phyloP scores from a whole-genome alignment of 2,113 vertebrate species.

The Myiozetetes cayanensis region DNA sequence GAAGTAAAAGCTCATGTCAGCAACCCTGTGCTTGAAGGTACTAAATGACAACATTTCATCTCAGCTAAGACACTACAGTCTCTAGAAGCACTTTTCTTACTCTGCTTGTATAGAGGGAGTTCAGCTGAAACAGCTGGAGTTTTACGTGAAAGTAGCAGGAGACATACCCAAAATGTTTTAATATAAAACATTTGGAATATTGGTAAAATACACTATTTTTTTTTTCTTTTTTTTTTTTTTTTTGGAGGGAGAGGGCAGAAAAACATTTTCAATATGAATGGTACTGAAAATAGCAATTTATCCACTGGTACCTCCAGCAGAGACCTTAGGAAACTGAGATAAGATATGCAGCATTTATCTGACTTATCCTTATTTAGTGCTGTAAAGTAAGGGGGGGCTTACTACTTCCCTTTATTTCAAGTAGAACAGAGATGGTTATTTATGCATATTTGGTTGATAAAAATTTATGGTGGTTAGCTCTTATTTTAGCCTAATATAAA shows the following conservation, averaged over 20 bases:
- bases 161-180: background rate
- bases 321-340: background rate
- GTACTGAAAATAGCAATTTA: background rate
- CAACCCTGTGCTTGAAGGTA: background rate
- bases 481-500: background rate
- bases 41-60: background rate
- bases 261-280: background rate
- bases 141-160: background rate
- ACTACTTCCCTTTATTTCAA: background rate
- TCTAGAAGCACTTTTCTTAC: background rate
- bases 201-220: background rate
- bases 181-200: background rate
- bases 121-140: background rate
- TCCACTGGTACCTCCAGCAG: background rate
- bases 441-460: background rate
- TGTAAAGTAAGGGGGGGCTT: background rate
- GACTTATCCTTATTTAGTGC: background rate
- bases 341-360: background rate
- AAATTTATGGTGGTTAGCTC: background rate
- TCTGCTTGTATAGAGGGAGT: background rate
- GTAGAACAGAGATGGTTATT: background rate
- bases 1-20: slow-evolving; percentile 8
- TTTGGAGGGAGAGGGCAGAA: background rate
- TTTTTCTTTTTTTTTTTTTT: background rate
- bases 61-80: background rate